A percentile compares a stretch with the other conserved stretches of the same genome.
Conservation (phyloP, 2,797 vertebrate species). For the Sparus aurata region DNA sequence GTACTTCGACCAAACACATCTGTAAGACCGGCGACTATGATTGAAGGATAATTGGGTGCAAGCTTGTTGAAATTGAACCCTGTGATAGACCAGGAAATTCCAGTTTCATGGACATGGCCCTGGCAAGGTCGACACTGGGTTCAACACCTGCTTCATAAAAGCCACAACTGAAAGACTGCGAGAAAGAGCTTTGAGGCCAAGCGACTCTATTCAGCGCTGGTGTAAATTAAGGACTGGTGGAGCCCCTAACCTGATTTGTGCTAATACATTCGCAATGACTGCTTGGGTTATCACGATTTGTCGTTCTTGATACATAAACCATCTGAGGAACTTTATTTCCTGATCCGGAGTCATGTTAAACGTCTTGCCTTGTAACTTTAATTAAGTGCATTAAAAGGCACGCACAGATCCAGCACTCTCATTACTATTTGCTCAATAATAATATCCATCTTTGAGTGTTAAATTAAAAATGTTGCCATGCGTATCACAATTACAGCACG, state of each 20-base stretch:
- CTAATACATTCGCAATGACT: slow-evolving; percentile 32
- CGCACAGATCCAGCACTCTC: slow-evolving; percentile 62
- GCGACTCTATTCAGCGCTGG: slow-evolving; percentile 10
- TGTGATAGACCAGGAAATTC: slow-evolving; percentile 76
- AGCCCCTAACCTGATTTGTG: slow-evolving; percentile 2
- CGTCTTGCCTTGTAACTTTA: slow-evolving; percentile 67
- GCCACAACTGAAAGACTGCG: slow-evolving; percentile 32
- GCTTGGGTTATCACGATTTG: slow-evolving; percentile 32
- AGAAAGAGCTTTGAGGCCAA: slow-evolving; percentile 20
- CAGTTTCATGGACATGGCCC: slow-evolving; percentile 75
- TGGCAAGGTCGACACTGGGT: slow-evolving; percentile 69
- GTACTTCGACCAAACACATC: slow-evolving; percentile 73
- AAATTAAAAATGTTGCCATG: slow-evolving; percentile 80
- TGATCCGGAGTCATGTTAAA: slow-evolving; percentile 57
- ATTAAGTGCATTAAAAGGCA: slow-evolving; percentile 74
- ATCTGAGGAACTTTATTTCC: slow-evolving; percentile 43
- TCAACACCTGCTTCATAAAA: slow-evolving; percentile 71
- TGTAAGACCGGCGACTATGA: slow-evolving; percentile 72
- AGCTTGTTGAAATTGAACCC: slow-evolving; percentile 80
- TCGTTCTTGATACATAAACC: slow-evolving; percentile 36
- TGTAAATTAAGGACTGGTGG: slow-evolving; percentile 19
- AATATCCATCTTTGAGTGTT: slow-evolving; percentile 79
- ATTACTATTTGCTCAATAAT: slow-evolving; percentile 79
- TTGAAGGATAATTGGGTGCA: slow-evolving; percentile 81
- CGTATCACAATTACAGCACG: slow-evolving; percentile 60